Percentiles rank a stretch among this genome's conserved stretches.
phyloP scores from a whole-genome alignment of 92 coral and sea anemone species.

The Bergia sp. region DNA sequence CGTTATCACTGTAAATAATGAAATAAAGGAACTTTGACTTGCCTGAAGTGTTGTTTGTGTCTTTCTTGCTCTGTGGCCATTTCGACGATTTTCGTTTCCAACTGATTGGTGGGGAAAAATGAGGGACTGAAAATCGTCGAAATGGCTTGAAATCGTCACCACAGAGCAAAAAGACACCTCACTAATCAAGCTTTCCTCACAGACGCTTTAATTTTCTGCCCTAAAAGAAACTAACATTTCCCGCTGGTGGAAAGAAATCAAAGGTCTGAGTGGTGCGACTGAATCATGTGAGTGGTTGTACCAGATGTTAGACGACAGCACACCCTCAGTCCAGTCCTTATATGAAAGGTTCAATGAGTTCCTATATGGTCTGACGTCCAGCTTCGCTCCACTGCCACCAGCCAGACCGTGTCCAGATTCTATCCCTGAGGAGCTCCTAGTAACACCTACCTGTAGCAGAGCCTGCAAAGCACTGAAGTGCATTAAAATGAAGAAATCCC shows the following conservation, averaged over 20 bases:
- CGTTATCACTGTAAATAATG: too few relatives aligned
- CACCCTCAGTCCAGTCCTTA: neutral
- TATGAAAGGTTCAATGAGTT: neutral
- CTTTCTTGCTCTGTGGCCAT: too few relatives aligned
- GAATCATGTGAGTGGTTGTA: slow-evolving; percentile 15
- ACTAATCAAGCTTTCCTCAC: too few relatives aligned
- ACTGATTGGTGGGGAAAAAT: too few relatives aligned
- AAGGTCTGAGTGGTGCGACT: neutral
- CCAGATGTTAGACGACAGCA: neutral
- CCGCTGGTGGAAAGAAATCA: slow-evolving; percentile 20
- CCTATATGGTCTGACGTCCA: neutral
- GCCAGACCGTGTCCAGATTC: neutral
- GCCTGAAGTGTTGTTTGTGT: too few relatives aligned
- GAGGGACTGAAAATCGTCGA: too few relatives aligned
- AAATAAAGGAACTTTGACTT: too few relatives aligned
- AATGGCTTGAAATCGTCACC: too few relatives aligned
- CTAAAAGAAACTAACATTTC: slow-evolving; percentile 26
- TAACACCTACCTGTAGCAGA: neutral
- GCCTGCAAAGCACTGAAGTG: neutral
- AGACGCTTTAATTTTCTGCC: neutral
- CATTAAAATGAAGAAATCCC: neutral
- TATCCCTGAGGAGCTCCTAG: neutral
- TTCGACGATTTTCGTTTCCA: too few relatives aligned
- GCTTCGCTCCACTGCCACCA: neutral
- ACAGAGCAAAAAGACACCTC: too few relatives aligned